Evolutionary conservation across 1,140 invertebrate genomes (phyloP), one percentile per base, ranked within the genome.

Genomic region (Condylostylus longicornis): DNA sequence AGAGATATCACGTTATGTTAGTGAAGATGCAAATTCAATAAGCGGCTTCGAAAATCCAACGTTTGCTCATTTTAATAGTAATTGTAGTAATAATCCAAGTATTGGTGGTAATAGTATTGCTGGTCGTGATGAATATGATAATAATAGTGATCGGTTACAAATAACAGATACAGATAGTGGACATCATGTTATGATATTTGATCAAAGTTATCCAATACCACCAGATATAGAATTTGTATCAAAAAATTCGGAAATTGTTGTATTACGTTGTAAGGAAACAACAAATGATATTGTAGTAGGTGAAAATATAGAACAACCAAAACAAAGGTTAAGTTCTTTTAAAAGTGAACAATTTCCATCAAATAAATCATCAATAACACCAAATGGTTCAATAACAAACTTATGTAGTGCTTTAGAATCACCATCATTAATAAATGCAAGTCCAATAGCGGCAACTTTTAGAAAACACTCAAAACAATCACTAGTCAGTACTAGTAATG

Each of bases 171-270:
- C 23, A 8, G 7, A 7, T 7, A 25, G 23, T n/a, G 7, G n/a
- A 25, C 23, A 25, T 25, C 23, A 25, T 5, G 51, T 58, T 18
- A 53, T 58, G 14, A 58, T 58, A 45, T 58, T 55, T 31, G 55
- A 58, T 40, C 55, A 58, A 43, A 53, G 54, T 36, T 54, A 55
- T 27, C 54, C 54, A 32, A 55, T 47, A 9, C 58, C 55, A 25
- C 53, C 55, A 15, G 55, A 58, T 35, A 58, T 58, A 19, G 55
- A 58, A 43, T 61, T 58, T 39, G 47, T 50, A n/a, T 53, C 55
- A 30, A 51, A 61, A 41, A 60, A 60, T 37, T 54, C 58, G 3
- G 57, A 59, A 37, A 58, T 60, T 35, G 58, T 61, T 10, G 39
- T 60, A 21, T 25, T 61, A 38, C 51, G 58, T 12, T 56, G 53